phyloP scores from a whole-genome alignment of 2,888 invertebrate species.

The Meta bourneti region DNA sequence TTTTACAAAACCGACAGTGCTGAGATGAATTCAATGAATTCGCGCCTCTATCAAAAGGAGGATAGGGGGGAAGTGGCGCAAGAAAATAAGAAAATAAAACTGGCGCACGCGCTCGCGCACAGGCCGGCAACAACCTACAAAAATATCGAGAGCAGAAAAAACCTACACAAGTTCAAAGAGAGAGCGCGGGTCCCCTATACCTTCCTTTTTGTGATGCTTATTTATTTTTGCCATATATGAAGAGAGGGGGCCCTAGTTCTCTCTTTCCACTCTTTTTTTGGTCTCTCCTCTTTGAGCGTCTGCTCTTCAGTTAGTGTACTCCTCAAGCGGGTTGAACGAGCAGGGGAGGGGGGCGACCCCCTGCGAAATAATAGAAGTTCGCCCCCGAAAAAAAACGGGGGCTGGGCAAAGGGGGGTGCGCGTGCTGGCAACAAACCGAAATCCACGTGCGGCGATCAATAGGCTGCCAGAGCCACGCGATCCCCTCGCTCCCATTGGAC shows the following conservation, averaged over 20 bases:
- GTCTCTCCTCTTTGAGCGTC: constrained; percentile 14
- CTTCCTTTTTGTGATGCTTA: constrained; percentile 29
- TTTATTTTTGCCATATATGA: constrained; percentile 73
- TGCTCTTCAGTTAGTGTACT: constrained; percentile 69
- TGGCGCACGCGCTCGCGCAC: constrained; percentile 7
- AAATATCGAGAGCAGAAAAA: constrained; percentile 39
- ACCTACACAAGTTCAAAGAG: too few species aligned
- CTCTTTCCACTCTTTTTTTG: constrained; percentile 20
- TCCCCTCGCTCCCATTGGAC: constrained; percentile 63
- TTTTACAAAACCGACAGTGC: constrained; percentile 74
- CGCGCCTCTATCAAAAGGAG: constrained; percentile 61
- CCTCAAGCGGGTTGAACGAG: constrained; percentile 36
- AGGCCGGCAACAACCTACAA: constrained; percentile 71
- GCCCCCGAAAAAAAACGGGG: constrained; percentile 12
- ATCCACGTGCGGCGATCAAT: constrained; percentile 74
- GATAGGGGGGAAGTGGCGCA: not conserved
- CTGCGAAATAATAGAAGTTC: constrained; percentile 53
- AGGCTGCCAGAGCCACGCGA: constrained; percentile 61
- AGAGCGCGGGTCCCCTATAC: too few species aligned
- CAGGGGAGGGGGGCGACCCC: not conserved
- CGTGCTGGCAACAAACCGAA: constrained; percentile 62
- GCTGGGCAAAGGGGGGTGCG: constrained; percentile 18
- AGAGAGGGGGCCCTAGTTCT: constrained; percentile 31
- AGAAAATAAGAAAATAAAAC: constrained; percentile 33
- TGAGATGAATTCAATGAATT: constrained; percentile 75